Conservation (phyloP, 2,888 invertebrate genomes). For the Ennomos erosarius region DNA sequence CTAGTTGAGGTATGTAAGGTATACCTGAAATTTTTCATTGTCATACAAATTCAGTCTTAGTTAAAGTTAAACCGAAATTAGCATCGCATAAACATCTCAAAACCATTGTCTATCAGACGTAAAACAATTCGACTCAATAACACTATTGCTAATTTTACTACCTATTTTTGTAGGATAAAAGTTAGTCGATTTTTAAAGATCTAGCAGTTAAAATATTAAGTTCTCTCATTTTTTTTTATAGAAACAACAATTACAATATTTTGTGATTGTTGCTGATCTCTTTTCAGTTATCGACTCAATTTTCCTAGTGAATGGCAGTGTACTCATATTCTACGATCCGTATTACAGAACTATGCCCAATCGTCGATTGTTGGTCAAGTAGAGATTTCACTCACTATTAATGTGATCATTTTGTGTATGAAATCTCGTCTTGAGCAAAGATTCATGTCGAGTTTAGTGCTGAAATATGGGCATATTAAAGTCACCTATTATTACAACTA, state of each 20-base stretch:
- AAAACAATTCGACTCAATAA: neutral
- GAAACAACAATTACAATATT: slow-evolving; percentile 3
- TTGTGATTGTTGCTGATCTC: slow-evolving; percentile 6
- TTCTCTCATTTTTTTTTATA: no score
- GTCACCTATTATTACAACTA: slow-evolving; percentile 36
- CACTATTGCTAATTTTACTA: no score
- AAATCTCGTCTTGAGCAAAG: no score
- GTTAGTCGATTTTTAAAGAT: neutral
- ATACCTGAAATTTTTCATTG: slow-evolving; percentile 38
- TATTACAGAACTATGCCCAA: no score
- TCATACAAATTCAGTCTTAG: slow-evolving; percentile 62
- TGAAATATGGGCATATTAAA: no score
- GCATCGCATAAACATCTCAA: slow-evolving; percentile 32
- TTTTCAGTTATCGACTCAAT: slow-evolving; percentile 14
- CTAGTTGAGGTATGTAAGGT: slow-evolving; percentile 32
- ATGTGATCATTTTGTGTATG: no score
- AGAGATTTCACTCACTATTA: no score
- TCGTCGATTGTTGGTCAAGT: no score
- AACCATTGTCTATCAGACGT: slow-evolving; percentile 12
- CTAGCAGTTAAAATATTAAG: neutral
- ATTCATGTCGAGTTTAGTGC: no score
- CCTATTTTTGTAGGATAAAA: no score
- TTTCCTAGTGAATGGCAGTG: slow-evolving; percentile 25
- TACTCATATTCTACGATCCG: slow-evolving; percentile 39
- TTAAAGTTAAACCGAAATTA: slow-evolving; percentile 46